Percentiles rank a stretch among this genome's conserved stretches.
phyloP scores from a whole-genome alignment of 2,888 invertebrate genomes.

The Acronicta leporina region DNA sequence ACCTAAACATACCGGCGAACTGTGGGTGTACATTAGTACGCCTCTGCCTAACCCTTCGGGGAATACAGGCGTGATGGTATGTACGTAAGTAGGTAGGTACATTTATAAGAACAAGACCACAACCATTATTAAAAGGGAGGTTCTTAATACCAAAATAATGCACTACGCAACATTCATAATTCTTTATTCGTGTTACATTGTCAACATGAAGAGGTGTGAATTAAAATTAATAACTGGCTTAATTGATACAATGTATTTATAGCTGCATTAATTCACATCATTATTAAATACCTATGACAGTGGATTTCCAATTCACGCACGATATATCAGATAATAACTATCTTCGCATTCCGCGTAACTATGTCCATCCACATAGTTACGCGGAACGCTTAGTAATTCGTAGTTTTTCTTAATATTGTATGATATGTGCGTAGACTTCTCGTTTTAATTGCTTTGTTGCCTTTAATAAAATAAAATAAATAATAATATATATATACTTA shows the following conservation, averaged over 20 bases:
- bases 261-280: slow-evolving; percentile 22
- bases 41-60: too few species aligned
- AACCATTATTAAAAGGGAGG: too few species aligned
- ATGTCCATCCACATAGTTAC: slow-evolving; percentile 36
- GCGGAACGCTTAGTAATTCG: slow-evolving; percentile 34
- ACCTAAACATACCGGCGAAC: too few species aligned
- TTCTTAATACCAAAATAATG: too few species aligned
- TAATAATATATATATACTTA: slow-evolving; percentile 26
- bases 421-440: slow-evolving; percentile 33
- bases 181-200: slow-evolving; percentile 7
- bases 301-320: slow-evolving; percentile 45
- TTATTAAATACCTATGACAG: slow-evolving; percentile 31
- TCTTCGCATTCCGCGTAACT: slow-evolving; percentile 41
- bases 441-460: slow-evolving; percentile 11
- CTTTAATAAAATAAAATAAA: too few species aligned
- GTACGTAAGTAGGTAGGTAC: too few species aligned
- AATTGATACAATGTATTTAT: slow-evolving; percentile 26
- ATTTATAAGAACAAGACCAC: too few species aligned
- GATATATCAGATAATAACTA: slow-evolving; percentile 35
- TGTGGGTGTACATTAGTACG: too few species aligned
- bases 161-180: neutral
- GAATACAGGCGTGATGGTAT: too few species aligned
- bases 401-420: slow-evolving; percentile 28
- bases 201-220: slow-evolving; percentile 18
- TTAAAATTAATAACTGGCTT: slow-evolving; percentile 28